Evolutionary conservation across 2,797 vertebrate genomes (phyloP), one percentile per base, ranked within the genome.

Genomic region (Esox lucius): DNA sequence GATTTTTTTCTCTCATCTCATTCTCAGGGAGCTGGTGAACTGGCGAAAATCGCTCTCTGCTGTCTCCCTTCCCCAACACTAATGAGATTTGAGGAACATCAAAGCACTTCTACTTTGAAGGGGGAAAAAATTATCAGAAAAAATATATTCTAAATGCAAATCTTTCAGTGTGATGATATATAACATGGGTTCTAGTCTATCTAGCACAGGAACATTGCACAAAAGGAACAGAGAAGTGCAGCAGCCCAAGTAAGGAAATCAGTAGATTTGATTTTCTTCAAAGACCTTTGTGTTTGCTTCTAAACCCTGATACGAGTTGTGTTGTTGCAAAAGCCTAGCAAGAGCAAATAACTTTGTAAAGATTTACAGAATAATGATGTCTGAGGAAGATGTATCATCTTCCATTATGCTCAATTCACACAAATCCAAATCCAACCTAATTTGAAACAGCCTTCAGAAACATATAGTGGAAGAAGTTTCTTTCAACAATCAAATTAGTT

Each of bases 41-140:
- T 83, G 84, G 80, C 81, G 84, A 81, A 90, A 91, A 91, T 88
- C 86, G 77, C 85, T 61, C 78, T 85, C 78, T 77, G 86, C 83
- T 68, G 77, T 78, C 72, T 70, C 83, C 75, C 83, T 87, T 85
- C 85, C 79, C 53, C 24, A 35, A 66, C 74, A 61, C 75, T 93
- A 93, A 94, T 93, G 90, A 93, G 92, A 94, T 93, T 91, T 92
- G 86, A 90, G 87, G 87, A 86, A 92, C 90, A 90, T 94, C 91
- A 93, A 92, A 92, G 92, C 86, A 84, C 78, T 76, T 73, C 81
- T 88, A 78, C 84, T 91, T 90, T 89, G 86, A 90, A 84, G 84
- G 73, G 74, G 78, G 76, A 5, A 68, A 84, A 89, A 89, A 89
- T 81, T 84, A 88, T 92, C 87, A 26, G 39, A 85, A 88, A 80